Percentiles rank a stretch among this genome's conserved stretches.
Evolutionary conservation across 2,797 vertebrate genomes (phyloP).

Genomic region (Oryzias dopingdopingensis): DNA sequence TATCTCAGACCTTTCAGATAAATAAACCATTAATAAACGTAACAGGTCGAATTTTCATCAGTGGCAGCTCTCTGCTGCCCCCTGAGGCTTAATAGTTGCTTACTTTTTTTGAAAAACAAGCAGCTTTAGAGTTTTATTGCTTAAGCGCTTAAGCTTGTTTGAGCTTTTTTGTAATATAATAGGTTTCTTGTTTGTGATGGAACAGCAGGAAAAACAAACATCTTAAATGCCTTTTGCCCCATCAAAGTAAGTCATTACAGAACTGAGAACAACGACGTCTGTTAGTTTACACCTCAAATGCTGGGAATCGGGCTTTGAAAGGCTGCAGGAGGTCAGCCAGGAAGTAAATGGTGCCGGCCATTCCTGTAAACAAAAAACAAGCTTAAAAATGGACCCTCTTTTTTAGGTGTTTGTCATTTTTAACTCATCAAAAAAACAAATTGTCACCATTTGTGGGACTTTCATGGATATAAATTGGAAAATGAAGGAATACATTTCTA

Average conservation of each 20-base stretch:
- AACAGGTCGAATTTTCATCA: not conserved
- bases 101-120: conserved; percentile 5
- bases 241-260: no score
- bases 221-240: no score
- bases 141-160: not conserved
- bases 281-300: conserved; percentile 84
- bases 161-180: no score
- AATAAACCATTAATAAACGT: not conserved
- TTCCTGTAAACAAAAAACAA: conserved; percentile 76
- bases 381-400: not conserved
- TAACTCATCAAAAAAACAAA: no score
- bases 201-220: no score
- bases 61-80: conserved; percentile 27
- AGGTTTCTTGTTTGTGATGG: no score
- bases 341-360: conserved; percentile 98
- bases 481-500: no score
- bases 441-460: no score
- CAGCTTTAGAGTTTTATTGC: not conserved
- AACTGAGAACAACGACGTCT: no score
- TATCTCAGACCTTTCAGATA: not conserved
- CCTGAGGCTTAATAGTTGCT: conserved; percentile 14
- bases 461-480: no score
- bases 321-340: conserved; percentile 91
- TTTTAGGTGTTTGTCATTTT: no score
- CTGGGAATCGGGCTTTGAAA: conserved; percentile 87